A percentile compares a stretch with the other conserved stretches of the same genome.
These are phyloP conservation scores for Anas bahamensis DNA, from an alignment of 2,797 vertebrate genomes.

Conservation along the genomic window DNA sequence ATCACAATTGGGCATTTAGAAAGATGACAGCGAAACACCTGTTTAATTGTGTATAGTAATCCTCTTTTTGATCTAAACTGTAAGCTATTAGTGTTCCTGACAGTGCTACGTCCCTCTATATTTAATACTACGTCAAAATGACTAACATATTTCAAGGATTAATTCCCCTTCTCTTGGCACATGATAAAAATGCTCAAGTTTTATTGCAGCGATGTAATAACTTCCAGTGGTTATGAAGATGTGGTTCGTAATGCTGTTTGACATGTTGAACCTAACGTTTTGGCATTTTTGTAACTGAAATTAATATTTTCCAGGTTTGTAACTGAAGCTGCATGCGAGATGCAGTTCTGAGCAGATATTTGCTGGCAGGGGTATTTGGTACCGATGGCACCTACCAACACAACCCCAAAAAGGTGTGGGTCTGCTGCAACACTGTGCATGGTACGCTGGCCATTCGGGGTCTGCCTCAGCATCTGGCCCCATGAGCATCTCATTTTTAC, in stretches of 20 bases:
- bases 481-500: background rate
- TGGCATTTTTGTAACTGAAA: slow-evolving; percentile 12
- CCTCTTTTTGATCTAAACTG: background rate
- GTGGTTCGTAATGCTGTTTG: slow-evolving; percentile 5
- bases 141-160: slow-evolving; percentile 39
- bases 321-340: background rate
- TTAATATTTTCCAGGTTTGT: background rate
- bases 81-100: background rate
- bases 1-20: background rate
- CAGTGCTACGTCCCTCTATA: background rate
- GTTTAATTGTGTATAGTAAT: slow-evolving; percentile 32
- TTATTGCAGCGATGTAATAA: slow-evolving; percentile 9
- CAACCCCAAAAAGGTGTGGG: background rate
- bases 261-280: slow-evolving; percentile 1
- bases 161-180: slow-evolving; percentile 24
- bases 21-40: background rate
- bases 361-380: background rate
- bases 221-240: background rate
- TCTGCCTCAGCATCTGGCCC: background rate
- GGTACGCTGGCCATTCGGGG: background rate
- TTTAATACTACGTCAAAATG: background rate
- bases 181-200: slow-evolving; percentile 29
- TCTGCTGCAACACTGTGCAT: background rate
- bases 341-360: background rate
- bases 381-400: background rate